A percentile compares a stretch with the other conserved stretches of the same genome.
These are phyloP conservation scores for Neuroterus valhalla DNA, from an alignment of 1,140 invertebrate genomes.

Conservation along the genomic window DNA sequence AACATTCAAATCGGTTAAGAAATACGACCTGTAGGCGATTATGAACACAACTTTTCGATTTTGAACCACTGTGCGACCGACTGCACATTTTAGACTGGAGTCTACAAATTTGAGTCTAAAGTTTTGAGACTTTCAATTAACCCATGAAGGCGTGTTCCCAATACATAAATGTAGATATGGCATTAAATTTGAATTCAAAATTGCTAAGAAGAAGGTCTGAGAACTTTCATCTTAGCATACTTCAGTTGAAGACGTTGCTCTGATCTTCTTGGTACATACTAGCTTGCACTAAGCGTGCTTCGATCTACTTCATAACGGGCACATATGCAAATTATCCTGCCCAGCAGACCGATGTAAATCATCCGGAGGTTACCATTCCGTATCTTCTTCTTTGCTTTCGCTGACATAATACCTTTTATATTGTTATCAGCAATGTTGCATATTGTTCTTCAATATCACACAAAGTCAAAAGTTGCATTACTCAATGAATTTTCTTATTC, in stretches of 20 bases:
- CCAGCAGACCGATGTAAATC: slow-evolving; percentile 1
- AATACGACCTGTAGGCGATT: too few relatives aligned
- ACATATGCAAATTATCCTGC: slow-evolving; percentile 23
- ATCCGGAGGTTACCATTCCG: neutral
- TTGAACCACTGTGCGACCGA: too few relatives aligned
- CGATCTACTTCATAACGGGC: slow-evolving; percentile 19
- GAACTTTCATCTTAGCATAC: slow-evolving; percentile 15
- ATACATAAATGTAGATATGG: slow-evolving; percentile 5
- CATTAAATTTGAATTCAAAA: slow-evolving; percentile 11
- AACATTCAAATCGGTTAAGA: too few relatives aligned
- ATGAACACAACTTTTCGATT: too few relatives aligned
- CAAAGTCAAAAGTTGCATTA: too few relatives aligned
- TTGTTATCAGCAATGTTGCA: too few relatives aligned
- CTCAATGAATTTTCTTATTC: too few relatives aligned
- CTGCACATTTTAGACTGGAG: too few relatives aligned
- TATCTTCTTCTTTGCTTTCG: neutral
- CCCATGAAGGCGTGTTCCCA: neutral
- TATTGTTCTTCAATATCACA: too few relatives aligned
- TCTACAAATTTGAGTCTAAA: neutral
- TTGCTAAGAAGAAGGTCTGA: neutral
- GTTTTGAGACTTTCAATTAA: neutral
- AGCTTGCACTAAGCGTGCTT: slow-evolving; percentile 14
- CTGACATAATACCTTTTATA: neutral
- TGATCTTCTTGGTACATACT: slow-evolving; percentile 9
- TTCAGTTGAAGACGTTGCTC: slow-evolving; percentile 2